phyloP scores from a whole-genome alignment of 1,140 invertebrate species.

The Diorhabda carinulata region DNA sequence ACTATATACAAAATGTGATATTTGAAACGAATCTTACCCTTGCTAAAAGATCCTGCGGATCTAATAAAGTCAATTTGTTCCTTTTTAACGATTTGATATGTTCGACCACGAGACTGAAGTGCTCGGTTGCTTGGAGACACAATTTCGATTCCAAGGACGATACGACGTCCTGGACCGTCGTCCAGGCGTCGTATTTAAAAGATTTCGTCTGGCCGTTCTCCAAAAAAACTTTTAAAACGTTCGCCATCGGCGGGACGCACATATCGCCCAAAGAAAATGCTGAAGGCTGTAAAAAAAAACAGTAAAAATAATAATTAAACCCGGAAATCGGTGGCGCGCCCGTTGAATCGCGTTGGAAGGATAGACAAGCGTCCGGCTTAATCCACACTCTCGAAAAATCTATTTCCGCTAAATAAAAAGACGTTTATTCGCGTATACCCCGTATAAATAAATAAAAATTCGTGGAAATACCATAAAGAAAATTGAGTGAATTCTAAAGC shows the following conservation, averaged over 20 bases:
- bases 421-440: too few relatives aligned
- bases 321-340: too few relatives aligned
- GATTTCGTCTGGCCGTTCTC: constrained; percentile 95
- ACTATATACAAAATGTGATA: too few relatives aligned
- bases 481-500: too few relatives aligned
- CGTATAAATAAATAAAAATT: too few relatives aligned
- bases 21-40: constrained; percentile 57
- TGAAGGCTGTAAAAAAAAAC: constrained; percentile 60
- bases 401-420: too few relatives aligned
- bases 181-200: constrained; percentile 91
- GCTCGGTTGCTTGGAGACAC: constrained; percentile 71
- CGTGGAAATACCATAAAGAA: too few relatives aligned
- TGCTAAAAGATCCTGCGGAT: constrained; percentile 77
- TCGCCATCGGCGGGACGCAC: constrained; percentile 83
- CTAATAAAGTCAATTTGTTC: constrained; percentile 78
- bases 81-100: constrained; percentile 82
- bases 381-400: too few relatives aligned
- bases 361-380: too few relatives aligned
- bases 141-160: constrained; percentile 81
- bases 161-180: constrained; percentile 84
- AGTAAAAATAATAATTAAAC: too few relatives aligned
- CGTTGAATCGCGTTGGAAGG: too few relatives aligned
- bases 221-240: constrained; percentile 87
- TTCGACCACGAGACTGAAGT: constrained; percentile 86
- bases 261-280: constrained; percentile 73